phyloP scores from a whole-genome alignment of 2,888 invertebrate genomes.

The Scaptomyza cyrtandrae region DNA sequence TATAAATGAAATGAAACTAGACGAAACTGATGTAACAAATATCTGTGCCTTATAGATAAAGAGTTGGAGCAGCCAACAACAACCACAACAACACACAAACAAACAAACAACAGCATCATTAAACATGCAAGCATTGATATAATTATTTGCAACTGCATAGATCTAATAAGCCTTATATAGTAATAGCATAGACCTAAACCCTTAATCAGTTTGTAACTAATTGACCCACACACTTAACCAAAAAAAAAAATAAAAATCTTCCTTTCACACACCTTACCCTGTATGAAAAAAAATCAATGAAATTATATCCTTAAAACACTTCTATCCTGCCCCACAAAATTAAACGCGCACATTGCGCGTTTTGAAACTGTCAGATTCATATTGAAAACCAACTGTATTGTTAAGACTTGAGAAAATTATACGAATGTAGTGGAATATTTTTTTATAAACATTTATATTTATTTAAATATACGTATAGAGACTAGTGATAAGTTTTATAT shows the following conservation, averaged over 20 bases:
- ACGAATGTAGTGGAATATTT: conserved; percentile 78
- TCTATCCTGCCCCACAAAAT: conserved; percentile 8
- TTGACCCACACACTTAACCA: conserved; percentile 53
- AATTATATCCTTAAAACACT: conserved; percentile 16
- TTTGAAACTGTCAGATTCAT: conserved; percentile 72
- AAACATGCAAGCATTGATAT: conserved; percentile 63
- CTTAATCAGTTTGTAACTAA: conserved; percentile 74
- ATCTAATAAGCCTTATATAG: conserved; percentile 47
- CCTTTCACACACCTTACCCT: conserved; percentile 39
- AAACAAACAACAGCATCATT: conserved; percentile 42
- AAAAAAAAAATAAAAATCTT: neutral
- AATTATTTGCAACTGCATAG: conserved; percentile 44
- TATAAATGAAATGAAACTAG: conserved; percentile 58
- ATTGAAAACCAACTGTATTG: conserved; percentile 80
- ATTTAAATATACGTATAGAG: conserved; percentile 55
- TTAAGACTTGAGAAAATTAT: conserved; percentile 81
- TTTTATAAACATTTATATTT: conserved; percentile 56
- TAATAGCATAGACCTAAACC: conserved; percentile 36
- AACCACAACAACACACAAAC: conserved; percentile 24
- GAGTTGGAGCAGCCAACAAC: conserved; percentile 48
- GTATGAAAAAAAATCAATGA: conserved; percentile 45
- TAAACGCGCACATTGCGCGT: conserved; percentile 74
- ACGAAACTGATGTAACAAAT: conserved; percentile 76
- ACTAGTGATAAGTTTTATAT: conserved; percentile 57
- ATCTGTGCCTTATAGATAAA: conserved; percentile 72